Base-by-base conservation (phyloP, 1,140 invertebrate genomes). In the Achroia grisella region DNA sequence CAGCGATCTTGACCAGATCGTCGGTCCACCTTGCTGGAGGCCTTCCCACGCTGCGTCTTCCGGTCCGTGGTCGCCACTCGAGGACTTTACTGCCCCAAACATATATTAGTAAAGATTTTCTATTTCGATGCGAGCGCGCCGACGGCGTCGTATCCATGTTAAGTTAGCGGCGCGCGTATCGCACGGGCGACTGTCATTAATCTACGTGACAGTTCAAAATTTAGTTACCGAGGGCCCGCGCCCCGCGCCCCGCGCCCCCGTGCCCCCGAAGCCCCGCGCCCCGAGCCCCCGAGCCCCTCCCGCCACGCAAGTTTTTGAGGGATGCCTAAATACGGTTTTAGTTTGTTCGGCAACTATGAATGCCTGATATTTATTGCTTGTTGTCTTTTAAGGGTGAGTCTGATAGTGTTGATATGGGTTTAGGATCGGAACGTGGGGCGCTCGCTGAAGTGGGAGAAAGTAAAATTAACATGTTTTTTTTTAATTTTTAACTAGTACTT, bases 171-270 rank as follows among this genome's bases (percentile, higher is more conserved):
- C 71, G 67, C 75, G 78, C 78, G 78, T 85, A 82, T 81, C 77
- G 78, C 77, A 73, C 81, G 68, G 71, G 60, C 73, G 76, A 69
- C 68, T 73, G 70, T 85, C 81, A 85, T 85, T 85, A 85, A 85
- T 85, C 78, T 85, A 72, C 81, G 81, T 85, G 81, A 85, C 81
- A 85, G 81, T 82, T 85, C 76, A 85, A 85, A 85, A 85, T 85
- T 85, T 82, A 85, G 75, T 85, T 85, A 82, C 80, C 74, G 78
- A 79, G 80, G 80, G 77, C 66, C 62, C 60, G 62, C 51, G 46
- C 63, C 37, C 48, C 49, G 54, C 46, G 44, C 45, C 39, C 43
- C 39, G 50, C 39, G 43, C 36, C 45, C 31, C 35, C 45, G 12
- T 46, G 39, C 23, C 40, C 15, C n/a, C n/a, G n/a, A n/a, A n/a